Conservation (phyloP, 1,140 invertebrate species). For the Episyrphus balteatus region DNA sequence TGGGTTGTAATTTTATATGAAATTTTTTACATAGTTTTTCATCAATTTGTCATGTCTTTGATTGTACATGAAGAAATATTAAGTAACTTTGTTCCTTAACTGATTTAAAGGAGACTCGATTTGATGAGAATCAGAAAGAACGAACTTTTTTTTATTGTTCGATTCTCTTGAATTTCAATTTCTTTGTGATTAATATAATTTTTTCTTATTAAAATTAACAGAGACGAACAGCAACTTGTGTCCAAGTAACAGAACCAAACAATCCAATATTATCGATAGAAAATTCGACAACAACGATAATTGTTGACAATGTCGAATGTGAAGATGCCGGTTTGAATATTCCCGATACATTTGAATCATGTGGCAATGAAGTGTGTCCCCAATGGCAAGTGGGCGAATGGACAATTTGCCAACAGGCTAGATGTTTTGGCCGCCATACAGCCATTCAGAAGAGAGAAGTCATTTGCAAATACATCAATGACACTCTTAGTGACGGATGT, state of each 20-base stretch:
- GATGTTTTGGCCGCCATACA: slow-evolving; percentile 67
- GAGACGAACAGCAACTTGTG: slow-evolving; percentile 23
- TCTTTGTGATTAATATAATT: no score
- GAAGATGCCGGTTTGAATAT: slow-evolving; percentile 53
- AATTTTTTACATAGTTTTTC: no score
- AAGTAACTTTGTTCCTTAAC: no score
- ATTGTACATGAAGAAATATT: no score
- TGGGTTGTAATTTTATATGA: background rate
- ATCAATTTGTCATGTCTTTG: no score
- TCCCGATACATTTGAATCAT: slow-evolving; percentile 54
- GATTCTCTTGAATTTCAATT: no score
- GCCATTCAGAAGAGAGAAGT: slow-evolving; percentile 67
- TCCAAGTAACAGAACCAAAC: slow-evolving; percentile 7
- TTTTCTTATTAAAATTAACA: slow-evolving; percentile 4
- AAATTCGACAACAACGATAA: slow-evolving; percentile 21
- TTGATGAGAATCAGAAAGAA: no score
- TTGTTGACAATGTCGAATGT: slow-evolving; percentile 55
- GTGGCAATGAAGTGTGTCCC: slow-evolving; percentile 57
- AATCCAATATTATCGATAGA: slow-evolving; percentile 16
- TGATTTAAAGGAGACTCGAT: no score
- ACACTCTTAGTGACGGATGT: slow-evolving; percentile 49
- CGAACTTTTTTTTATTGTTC: no score
- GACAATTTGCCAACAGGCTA: slow-evolving; percentile 55
- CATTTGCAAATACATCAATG: slow-evolving; percentile 54
- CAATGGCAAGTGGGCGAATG: slow-evolving; percentile 61